Base-by-base conservation (phyloP, 2,113 vertebrate genomes). In the Hippocampus comes region DNA sequence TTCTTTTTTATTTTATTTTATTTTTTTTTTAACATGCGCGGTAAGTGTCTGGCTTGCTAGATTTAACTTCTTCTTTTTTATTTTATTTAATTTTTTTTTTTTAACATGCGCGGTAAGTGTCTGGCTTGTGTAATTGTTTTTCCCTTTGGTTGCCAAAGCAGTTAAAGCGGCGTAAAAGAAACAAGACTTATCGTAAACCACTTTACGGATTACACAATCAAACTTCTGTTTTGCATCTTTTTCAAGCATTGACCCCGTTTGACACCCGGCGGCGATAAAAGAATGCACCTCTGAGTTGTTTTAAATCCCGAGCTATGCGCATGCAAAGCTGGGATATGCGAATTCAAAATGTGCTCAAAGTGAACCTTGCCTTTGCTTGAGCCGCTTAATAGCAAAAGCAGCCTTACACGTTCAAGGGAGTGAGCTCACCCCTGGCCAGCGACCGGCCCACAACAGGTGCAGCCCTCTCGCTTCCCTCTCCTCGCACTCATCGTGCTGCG, bases 391-490 rank as follows among this genome's bases (percentile, higher is more conserved):
- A 78, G 71, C 61, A 81, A 70, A 74, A 76, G 63, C 75, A 80
- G 67, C 67, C n/a, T 70, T 76, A 71, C 78, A 75, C 66, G 30
- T 67, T 77, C 41, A 18, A 21, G 77, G 69, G 49, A 68, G 72
- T 77, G 84, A 80, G 79, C 65, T 83, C 77, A 86, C 75, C 67
- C 53, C 25, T 65, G 79, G 80, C 72, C 74, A 78, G 75, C 82
- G 80, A 70, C 78, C 79, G 80, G 74, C 78, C 74, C 68, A 78
- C 67, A 89, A 82, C 84, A 91, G 87, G 90, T 88, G 86, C 88
- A 89, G 1, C 61, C 77, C 48, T 42, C 59, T 74, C 65, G 56
- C 21, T 77, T 78, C 34, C 1, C 0, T 70, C 0, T 75, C 63
- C 51, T 79, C 72, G 25, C 46, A 49, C 80, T 78, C 3, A 63